Evolutionary conservation across 2,888 invertebrate genomes (phyloP), one percentile per base, ranked within the genome.

Genomic region (Drosophila diplacantha): DNA sequence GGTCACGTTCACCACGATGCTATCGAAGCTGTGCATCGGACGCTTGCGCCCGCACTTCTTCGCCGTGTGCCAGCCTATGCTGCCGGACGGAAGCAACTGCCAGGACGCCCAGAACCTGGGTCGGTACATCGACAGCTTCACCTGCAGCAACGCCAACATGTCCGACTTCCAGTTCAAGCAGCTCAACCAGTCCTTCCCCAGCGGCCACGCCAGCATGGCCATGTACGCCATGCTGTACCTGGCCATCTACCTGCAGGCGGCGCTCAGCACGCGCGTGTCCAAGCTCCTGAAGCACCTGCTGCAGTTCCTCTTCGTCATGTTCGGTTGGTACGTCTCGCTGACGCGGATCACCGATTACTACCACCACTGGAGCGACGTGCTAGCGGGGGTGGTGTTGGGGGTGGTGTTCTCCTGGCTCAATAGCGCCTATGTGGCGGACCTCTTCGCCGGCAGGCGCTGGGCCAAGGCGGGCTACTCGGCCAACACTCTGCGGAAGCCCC

Each of bases 161-260:
- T 81, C 87, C 26, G 88, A 90, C 70, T 84, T 88, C 76, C 88
- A 92, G 51, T 88, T 93, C 75, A 93, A 93, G 78, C 93, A 95
- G 87, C 90, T 93, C 89, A 91, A 93, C 84, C 91, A 96, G 69
- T 96, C 96, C n/a, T 97, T 97, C 89, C 96, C 96, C 59, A 96
- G 96, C 67, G 96, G 95, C 20, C 96, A 97, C 88, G 94, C 96
- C 34, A 95, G 96, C 14, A 94, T 96, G 89, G 93, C 94, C 16
- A 93, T 94, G 73, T 96, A 93, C 84, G 91, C 94, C 35, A 95
- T 95, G 95, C 86, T 95, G 44, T 96, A 94, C 89, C 92, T 95
- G 81, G 92, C 92, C 83, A 95, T 96, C 71, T 98, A 97, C 87
- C 89, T 98, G n/a, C 96, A 98, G 85, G 91, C 93, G 41, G 91